A percentile compares a stretch with the other conserved stretches of the same genome.
These are phyloP conservation scores for Onychostoma macrolepis DNA, from an alignment of 2,113 vertebrate genomes.

Conservation along the genomic window DNA sequence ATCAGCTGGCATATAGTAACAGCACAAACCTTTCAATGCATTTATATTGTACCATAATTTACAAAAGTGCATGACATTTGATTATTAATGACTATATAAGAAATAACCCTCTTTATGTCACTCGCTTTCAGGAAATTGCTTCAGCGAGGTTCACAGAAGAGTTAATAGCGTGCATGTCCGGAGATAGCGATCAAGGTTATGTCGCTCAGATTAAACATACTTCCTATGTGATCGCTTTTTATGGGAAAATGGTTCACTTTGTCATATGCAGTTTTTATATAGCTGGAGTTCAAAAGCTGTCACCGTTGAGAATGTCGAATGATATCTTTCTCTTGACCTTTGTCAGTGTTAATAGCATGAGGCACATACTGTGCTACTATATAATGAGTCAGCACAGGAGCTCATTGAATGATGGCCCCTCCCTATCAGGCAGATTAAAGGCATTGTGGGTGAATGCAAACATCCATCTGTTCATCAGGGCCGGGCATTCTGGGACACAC, in stretches of 20 bases:
- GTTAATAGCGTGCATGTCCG: constrained; percentile 24
- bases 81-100: constrained; percentile 11
- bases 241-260: constrained; percentile 10
- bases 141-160: constrained; percentile 25
- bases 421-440: constrained; percentile 28
- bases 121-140: constrained; percentile 29
- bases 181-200: constrained; percentile 30
- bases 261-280: constrained; percentile 6
- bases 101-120: constrained; percentile 21
- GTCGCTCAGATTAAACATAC: not conserved
- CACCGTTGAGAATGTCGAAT: not conserved
- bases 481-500: constrained; percentile 12
- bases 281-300: not conserved
- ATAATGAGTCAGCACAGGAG: constrained; percentile 1
- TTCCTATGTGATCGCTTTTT: not conserved
- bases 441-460: constrained; percentile 35
- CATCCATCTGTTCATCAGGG: constrained; percentile 22
- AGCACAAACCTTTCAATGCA: not conserved
- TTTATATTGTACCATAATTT: constrained; percentile 17
- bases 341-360: constrained; percentile 14
- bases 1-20: constrained; percentile 30
- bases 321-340: constrained; percentile 27
- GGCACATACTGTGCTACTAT: constrained; percentile 12
- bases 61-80: not conserved
- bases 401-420: constrained; percentile 30